Base-by-base conservation (phyloP, 2,113 vertebrate species). In the Ictalurus furcatus region DNA sequence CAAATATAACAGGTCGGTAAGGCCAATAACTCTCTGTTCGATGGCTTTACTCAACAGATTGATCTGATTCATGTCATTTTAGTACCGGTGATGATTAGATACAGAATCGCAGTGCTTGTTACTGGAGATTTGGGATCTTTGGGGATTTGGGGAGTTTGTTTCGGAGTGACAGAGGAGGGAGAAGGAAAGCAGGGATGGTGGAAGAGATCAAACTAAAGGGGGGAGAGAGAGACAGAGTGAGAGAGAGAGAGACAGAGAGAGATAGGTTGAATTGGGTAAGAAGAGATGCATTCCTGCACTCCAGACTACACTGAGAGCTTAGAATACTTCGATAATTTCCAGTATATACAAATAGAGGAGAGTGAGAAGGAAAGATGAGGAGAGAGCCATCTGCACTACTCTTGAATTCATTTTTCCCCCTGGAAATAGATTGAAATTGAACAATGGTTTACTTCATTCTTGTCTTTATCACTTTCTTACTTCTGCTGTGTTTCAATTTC, bases 281-380 rank as follows among this genome's bases (percentile, higher is more conserved):
- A 73, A 80, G 69, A 85, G 58, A 48, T 58, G 30, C 52, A 87
- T 89, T 90, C 71, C 58, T 88, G 37, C 34, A 37, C 78, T 69
- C 76, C 21, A 81, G 76, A 87, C 74, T 86, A 40, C 30, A 28
- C 2, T 30, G 56, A 80, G 40, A 6, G 44, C 30, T 80, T 81
- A 48, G 44, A 80, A 80, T 79, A 48, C 28, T 79, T 87, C 1
- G 28, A 87, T 52, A 30, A 14, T 65, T 79, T 80, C 73, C 34
- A 78, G 65, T 87, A 78, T 85, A 81, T n/a, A 81, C 34, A 73
- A 56, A 85, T 1, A 52, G 7, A 80, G 25, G 25, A 21, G 16
- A 25, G 21, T 3, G 8, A 61, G 54, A 61, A 76, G 56, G 58
- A 78, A 87, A 54, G 17, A 85, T 73, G 65, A 6, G 21, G 58